A percentile compares a stretch with the other conserved stretches of the same genome.
These are phyloP conservation scores for Drosophila lutescens DNA, from an alignment of 2,888 invertebrate species.

Conservation along the genomic window DNA sequence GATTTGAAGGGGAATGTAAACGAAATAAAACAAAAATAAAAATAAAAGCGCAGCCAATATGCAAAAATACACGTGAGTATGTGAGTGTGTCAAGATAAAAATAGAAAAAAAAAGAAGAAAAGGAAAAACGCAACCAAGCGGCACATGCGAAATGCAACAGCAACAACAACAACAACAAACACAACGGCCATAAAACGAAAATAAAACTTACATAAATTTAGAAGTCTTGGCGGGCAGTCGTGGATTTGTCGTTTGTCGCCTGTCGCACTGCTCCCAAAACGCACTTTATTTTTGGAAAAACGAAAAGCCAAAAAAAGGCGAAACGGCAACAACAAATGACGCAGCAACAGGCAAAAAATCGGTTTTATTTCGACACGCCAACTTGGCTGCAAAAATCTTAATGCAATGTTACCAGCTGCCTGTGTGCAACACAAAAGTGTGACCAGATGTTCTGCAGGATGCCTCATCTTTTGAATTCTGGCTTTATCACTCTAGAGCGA, in stretches of 20 bases:
- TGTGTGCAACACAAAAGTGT: background rate
- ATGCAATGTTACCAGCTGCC: slow-evolving; percentile 1
- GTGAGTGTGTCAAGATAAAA: slow-evolving; percentile 44
- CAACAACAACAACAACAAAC: slow-evolving; percentile 20
- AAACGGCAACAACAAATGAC: slow-evolving; percentile 39
- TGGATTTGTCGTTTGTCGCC: slow-evolving; percentile 68
- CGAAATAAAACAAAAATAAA: background rate
- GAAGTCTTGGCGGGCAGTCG: slow-evolving; percentile 47
- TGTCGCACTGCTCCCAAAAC: slow-evolving; percentile 70
- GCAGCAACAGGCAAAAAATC: slow-evolving; percentile 36
- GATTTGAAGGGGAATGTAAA: slow-evolving; percentile 23
- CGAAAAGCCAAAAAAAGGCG: slow-evolving; percentile 16
- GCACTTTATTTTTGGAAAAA: slow-evolving; percentile 75
- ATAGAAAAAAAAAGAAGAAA: slow-evolving; percentile 61
- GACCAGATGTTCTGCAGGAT: background rate
- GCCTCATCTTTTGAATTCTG: no score
- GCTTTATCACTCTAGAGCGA: no score
- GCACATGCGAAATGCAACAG: slow-evolving; percentile 51
- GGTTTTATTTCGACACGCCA: slow-evolving; percentile 25
- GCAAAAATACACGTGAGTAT: slow-evolving; percentile 46
- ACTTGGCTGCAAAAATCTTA: background rate
- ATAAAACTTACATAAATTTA: slow-evolving; percentile 80
- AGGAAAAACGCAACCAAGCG: slow-evolving; percentile 37
- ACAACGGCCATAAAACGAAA: slow-evolving; percentile 71
- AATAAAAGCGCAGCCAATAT: slow-evolving; percentile 32